Percentiles rank a stretch among this genome's conserved stretches.
phyloP scores from a whole-genome alignment of 2,888 invertebrate species.

The Agrochola lota region DNA sequence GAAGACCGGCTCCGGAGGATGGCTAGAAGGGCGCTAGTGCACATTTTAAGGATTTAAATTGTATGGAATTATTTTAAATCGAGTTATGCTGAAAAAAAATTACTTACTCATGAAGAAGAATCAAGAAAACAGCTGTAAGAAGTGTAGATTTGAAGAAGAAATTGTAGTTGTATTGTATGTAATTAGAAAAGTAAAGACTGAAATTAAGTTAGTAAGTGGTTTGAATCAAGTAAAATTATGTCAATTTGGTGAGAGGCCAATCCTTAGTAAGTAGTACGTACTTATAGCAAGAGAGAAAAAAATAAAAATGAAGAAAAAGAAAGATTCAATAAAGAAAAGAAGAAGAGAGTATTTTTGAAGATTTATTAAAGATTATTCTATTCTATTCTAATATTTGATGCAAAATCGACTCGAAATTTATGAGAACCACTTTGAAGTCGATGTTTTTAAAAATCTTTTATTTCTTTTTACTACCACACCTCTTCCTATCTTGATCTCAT shows the following conservation, averaged over 20 bases:
- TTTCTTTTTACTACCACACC: constrained; percentile 27
- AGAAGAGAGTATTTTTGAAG: no score
- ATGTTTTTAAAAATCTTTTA: neutral
- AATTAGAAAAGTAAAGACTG: neutral
- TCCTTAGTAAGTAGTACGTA: neutral
- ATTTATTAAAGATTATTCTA: no score
- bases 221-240: neutral
- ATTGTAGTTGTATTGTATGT: no score
- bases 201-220: neutral
- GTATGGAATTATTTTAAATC: neutral
- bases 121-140: neutral
- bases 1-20: constrained; percentile 47
- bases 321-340: no score
- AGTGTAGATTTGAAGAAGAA: no score
- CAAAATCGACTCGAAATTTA: neutral
- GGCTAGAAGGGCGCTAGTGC: constrained; percentile 35
- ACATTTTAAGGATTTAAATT: constrained; percentile 26
- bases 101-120: neutral
- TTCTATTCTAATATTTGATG: neutral
- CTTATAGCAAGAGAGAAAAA: neutral
- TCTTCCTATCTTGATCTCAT: constrained; percentile 27
- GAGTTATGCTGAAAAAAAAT: neutral
- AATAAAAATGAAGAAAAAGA: no score
- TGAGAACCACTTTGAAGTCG: constrained; percentile 2
- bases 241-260: neutral